A percentile compares a stretch with the other conserved stretches of the same genome.
Conservation (phyloP, 1,140 invertebrate species). For the Tenebrio molitor region DNA sequence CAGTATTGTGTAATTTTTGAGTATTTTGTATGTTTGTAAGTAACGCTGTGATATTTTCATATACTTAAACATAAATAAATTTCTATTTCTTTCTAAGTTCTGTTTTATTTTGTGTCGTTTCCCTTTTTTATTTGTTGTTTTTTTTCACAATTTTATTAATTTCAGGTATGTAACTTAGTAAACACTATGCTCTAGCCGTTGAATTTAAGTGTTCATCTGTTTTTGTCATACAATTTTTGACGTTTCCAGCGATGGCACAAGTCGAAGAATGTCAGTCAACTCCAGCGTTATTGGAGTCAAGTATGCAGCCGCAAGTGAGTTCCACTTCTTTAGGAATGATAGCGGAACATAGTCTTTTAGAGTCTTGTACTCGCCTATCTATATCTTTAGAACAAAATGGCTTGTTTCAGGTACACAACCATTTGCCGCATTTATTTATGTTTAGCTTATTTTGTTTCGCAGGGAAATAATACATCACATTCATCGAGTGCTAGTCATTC, state of each 20-base stretch:
- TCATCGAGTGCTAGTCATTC: constrained; percentile 76
- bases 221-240: too few species aligned
- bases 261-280: constrained; percentile 88
- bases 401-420: constrained; percentile 80
- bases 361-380: constrained; percentile 87
- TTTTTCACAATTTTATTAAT: constrained; percentile 37
- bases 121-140: constrained; percentile 46
- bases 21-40: constrained; percentile 43
- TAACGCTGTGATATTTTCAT: constrained; percentile 59
- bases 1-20: constrained; percentile 40
- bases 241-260: constrained; percentile 70
- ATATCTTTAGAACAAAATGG: constrained; percentile 89
- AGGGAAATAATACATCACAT: constrained; percentile 68
- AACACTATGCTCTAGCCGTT: too few species aligned
- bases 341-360: constrained; percentile 85
- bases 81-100: constrained; percentile 46
- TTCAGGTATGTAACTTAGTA: constrained; percentile 42
- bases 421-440: background rate
- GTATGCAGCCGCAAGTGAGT: constrained; percentile 61
- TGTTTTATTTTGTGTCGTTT: constrained; percentile 57
- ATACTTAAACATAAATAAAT: constrained; percentile 53
- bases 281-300: constrained; percentile 68
- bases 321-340: constrained; percentile 82
- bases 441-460: background rate
- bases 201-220: too few species aligned